Evolutionary conservation across 2,113 vertebrate species (phyloP).

Genomic region (Lonchura striata): DNA sequence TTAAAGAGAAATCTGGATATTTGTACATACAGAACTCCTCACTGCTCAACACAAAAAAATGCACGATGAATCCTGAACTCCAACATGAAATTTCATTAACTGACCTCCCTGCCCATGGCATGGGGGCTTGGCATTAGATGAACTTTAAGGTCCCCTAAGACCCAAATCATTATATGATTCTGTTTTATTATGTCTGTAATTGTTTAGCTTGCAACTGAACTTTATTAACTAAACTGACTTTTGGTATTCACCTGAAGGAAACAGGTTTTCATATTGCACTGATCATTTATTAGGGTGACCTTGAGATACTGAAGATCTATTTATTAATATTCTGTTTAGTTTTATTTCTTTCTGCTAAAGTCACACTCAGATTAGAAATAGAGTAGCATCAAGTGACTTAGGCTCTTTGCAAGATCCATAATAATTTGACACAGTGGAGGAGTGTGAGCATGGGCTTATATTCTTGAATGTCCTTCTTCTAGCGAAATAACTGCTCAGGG

Average conservation of each 20-base stretch:
- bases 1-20: neutral
- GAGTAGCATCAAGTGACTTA: neutral
- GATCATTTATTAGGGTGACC: neutral
- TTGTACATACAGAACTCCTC: neutral
- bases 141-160: neutral
- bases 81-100: fast-evolving
- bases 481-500: neutral
- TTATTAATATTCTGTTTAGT: neutral
- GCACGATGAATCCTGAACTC: fast-evolving
- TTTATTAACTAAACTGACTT: neutral
- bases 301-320: neutral
- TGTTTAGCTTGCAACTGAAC: fast-evolving
- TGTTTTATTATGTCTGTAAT: neutral
- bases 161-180: neutral
- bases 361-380: neutral
- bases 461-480: neutral
- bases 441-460: neutral
- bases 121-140: fast-evolving
- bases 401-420: neutral
- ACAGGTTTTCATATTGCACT: neutral
- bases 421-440: neutral
- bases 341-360: neutral
- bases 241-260: neutral
- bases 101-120: neutral
- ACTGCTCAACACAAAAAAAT: neutral